A percentile compares a stretch with the other conserved stretches of the same genome.
Evolutionary conservation across 23 tunicate species (phyloP).

Genomic region (Botrylloides violaceus): DNA sequence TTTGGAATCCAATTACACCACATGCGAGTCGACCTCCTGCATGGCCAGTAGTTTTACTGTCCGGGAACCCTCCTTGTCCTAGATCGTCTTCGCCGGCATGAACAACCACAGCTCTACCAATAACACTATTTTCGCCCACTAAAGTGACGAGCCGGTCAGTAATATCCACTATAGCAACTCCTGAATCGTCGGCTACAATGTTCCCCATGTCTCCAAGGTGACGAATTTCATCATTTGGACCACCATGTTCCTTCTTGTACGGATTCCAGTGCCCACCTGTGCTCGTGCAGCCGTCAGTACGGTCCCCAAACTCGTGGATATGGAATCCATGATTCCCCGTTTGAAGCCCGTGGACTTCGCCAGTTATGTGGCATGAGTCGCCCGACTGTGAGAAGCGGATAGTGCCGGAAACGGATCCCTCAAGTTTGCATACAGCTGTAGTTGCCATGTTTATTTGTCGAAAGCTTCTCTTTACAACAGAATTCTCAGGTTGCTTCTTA

Average conservation of each 20-base stretch:
- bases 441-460: too few species aligned
- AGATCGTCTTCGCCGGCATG: slow-evolving; percentile 86
- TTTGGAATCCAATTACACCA: slow-evolving; percentile 77
- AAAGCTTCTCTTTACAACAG: too few species aligned
- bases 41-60: slow-evolving; percentile 86
- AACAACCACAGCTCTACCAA: slow-evolving; percentile 92
- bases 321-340: slow-evolving; percentile 89
- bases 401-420: slow-evolving; percentile 33
- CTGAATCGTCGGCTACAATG: slow-evolving; percentile 36
- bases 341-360: slow-evolving; percentile 17
- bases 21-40: slow-evolving; percentile 91
- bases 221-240: slow-evolving; percentile 48
- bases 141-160: slow-evolving; percentile 45
- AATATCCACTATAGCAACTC: slow-evolving; percentile 41
- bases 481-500: too few species aligned
- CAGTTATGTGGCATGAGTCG: slow-evolving; percentile 45
- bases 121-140: slow-evolving; percentile 44
- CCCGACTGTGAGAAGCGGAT: slow-evolving; percentile 34
- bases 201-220: slow-evolving; percentile 90
- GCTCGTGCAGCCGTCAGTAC: slow-evolving; percentile 73
- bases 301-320: slow-evolving; percentile 85
- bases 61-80: slow-evolving; percentile 55
- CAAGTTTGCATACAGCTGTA: slow-evolving; percentile 68
- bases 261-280: slow-evolving; percentile 89
- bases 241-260: slow-evolving; percentile 37